Conservation (phyloP, 2,797 vertebrate genomes). For the Pteropus rufus region DNA sequence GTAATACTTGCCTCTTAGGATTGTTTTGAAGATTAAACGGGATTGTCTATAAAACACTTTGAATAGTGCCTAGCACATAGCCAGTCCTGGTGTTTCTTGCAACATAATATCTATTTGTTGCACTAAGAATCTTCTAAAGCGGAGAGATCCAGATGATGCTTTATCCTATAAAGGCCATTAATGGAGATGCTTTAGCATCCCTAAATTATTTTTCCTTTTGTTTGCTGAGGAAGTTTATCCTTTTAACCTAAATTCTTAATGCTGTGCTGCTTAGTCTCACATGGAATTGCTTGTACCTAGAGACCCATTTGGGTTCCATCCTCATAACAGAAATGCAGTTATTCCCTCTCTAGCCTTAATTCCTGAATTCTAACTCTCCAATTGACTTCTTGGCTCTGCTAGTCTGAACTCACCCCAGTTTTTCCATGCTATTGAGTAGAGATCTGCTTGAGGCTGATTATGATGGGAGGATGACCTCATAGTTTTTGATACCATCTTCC, state of each 20-base stretch:
- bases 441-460: background rate
- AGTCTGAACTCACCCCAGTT: background rate
- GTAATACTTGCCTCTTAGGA: background rate
- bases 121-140: background rate
- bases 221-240: background rate
- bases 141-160: background rate
- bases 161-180: background rate
- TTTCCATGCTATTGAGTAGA: background rate
- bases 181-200: background rate
- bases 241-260: background rate
- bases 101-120: background rate
- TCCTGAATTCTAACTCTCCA: background rate
- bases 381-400: background rate
- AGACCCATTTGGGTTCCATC: background rate
- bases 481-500: conserved; percentile 11
- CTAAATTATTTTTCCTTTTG: background rate
- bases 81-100: background rate
- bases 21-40: conserved; percentile 15
- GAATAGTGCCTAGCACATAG: background rate
- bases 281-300: background rate
- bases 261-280: background rate
- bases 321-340: background rate
- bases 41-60: background rate
- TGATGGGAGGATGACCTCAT: background rate
- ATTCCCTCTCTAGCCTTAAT: background rate